Evolutionary conservation across 2,888 invertebrate genomes (phyloP).

Genomic region (Coremacera marginata): DNA sequence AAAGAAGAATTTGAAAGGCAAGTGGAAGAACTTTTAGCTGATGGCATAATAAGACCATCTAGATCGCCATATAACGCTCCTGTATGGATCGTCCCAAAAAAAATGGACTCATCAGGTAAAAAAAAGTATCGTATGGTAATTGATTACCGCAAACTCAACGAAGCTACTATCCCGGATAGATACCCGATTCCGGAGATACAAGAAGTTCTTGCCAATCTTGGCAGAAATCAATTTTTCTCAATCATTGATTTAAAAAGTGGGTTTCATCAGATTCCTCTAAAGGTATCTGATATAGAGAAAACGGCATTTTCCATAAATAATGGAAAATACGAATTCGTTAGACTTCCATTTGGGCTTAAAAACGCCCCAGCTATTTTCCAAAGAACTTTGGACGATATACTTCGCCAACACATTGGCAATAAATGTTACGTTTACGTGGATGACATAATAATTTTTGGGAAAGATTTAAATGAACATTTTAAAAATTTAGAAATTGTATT

Average conservation of each 20-base stretch:
- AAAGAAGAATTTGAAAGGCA: too few relatives aligned
- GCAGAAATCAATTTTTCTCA: conserved; percentile 31
- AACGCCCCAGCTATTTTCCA: conserved; percentile 42
- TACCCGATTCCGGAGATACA: neutral
- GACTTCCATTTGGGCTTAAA: conserved; percentile 42
- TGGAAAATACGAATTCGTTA: conserved; percentile 34
- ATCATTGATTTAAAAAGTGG: conserved; percentile 38
- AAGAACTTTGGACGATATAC: conserved; percentile 29
- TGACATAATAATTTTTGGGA: conserved; percentile 39
- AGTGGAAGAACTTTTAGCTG: too few relatives aligned
- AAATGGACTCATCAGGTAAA: too few relatives aligned
- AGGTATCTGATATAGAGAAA: conserved; percentile 12
- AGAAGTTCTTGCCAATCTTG: conserved; percentile 16
- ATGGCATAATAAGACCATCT: too few relatives aligned
- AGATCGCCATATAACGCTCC: too few relatives aligned
- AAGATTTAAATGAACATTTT: conserved; percentile 30
- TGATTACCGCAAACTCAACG: too few relatives aligned
- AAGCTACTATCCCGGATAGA: too few relatives aligned
- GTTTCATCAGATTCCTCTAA: conserved; percentile 36
- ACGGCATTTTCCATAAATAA: conserved; percentile 25
- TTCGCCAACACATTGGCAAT: neutral
- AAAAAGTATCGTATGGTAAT: too few relatives aligned
- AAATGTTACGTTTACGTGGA: conserved; percentile 38
- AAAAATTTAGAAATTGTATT: conserved; percentile 25
- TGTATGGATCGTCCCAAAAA: too few relatives aligned